Base-by-base conservation (phyloP, 2,888 invertebrate genomes). In the Pseudococcus longispinus region DNA sequence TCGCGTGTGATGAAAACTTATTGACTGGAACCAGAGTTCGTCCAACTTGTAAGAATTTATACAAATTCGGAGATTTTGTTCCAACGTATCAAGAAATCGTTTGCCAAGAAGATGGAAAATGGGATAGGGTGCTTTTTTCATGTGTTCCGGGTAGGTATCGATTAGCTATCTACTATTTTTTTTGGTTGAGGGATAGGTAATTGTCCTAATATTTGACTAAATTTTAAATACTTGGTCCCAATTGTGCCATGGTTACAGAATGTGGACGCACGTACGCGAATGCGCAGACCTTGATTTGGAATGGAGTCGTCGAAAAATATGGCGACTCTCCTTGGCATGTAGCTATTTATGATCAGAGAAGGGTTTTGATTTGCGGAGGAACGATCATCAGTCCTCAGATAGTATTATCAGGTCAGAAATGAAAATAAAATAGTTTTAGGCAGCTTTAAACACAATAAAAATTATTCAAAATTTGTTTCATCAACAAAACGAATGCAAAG, bases 321-420 rank as follows among this genome's bases (percentile, higher is more conserved):
- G 70, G 26, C 29, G 70, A 70, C 18, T 29, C 70, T 3, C 70
- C 70, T 29, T 70, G 70, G 70, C 70, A 70, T 42, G 65, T 85
- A 0, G 85, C 37, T 8, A 70, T 85, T 37, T 85, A 70, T n/a
- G 23, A 85, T 70, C 15, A n/a, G 15, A 32, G 26, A n/a, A 60
- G 55, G 20, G 32, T 37, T n/a, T 37, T 87, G 37, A 87, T 87
- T 60, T 87, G 87, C 29, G 83, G 87, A 18, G 87, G 87, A 1
- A 87, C 87, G 11, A 32, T 87, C 13, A 87, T 87, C 15, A 26
- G 55, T 51, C 55, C 42, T 1, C 13, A 82, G 8, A 20, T 87
- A 3, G 37, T 87, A 18, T 20, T 87, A 32, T 83, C 87, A 15
- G 87, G 87, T 87, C 32, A 87, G 70, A 1, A 46, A 46, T 46